A percentile compares a stretch with the other conserved stretches of the same genome.
Evolutionary conservation across 2,113 vertebrate species (phyloP).

Genomic region (Microcebus murinus): DNA sequence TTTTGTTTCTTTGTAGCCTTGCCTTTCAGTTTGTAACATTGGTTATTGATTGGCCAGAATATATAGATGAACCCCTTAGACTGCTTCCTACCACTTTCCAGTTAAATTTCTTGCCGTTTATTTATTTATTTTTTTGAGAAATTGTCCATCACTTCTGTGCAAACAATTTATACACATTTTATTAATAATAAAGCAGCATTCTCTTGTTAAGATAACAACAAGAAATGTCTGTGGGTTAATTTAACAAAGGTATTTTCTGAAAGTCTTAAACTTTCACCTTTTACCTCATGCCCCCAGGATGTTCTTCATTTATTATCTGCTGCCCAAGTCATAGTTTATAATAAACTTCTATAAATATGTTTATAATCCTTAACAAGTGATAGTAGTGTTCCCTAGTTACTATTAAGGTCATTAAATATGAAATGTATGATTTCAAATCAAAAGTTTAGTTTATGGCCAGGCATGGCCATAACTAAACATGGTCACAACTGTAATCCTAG

Average conservation of each 20-base stretch:
- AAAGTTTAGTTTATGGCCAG: too few species aligned
- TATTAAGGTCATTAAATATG: neutral
- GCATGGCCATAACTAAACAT: too few species aligned
- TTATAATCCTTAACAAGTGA: neutral
- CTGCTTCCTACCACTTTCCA: neutral
- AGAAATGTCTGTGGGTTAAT: neutral
- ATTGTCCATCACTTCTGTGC: neutral
- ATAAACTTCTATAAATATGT: neutral
- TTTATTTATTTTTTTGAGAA: neutral
- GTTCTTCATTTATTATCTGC: neutral
- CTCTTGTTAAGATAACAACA: neutral
- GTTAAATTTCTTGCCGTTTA: neutral
- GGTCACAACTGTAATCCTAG: too few species aligned
- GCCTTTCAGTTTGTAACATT: conserved; percentile 4
- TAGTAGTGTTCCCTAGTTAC: neutral
- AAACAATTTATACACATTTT: neutral
- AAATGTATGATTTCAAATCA: too few species aligned
- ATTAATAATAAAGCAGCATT: neutral
- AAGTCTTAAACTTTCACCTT: neutral
- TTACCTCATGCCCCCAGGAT: neutral
- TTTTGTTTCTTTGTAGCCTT: neutral
- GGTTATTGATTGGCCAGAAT: neutral
- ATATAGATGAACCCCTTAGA: neutral
- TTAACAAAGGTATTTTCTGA: conserved; percentile 2
- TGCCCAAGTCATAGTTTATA: neutral